These are phyloP conservation scores for Lathronympha strigana DNA, from an alignment of 2,888 invertebrate genomes.

Conservation along the genomic window DNA sequence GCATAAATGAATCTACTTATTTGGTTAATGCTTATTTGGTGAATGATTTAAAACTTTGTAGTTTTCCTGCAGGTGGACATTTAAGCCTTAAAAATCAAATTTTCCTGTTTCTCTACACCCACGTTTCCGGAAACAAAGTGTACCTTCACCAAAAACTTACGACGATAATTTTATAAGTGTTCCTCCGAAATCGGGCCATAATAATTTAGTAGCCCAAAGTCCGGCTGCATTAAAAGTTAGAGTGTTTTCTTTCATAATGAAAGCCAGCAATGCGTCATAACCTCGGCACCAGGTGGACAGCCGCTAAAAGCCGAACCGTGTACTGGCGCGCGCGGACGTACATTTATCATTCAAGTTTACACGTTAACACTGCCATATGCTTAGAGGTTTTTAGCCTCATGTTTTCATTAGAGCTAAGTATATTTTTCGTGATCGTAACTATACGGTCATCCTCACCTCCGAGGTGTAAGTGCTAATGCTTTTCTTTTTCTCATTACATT, in stretches of 20 bases:
- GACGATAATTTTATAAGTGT: slow-evolving; percentile 18
- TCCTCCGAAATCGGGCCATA: slow-evolving; percentile 21
- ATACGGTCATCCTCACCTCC: not conserved
- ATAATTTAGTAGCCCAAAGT: slow-evolving; percentile 34
- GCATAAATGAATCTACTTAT: not conserved
- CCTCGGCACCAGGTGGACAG: slow-evolving; percentile 38
- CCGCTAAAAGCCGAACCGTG: slow-evolving; percentile 41
- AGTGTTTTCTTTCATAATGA: slow-evolving; percentile 40
- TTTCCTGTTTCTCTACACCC: not conserved
- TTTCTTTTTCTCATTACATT: slow-evolving; percentile 1
- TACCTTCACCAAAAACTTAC: not conserved
- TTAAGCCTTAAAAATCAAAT: not conserved
- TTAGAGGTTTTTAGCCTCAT: slow-evolving; percentile 38
- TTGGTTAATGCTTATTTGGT: not conserved
- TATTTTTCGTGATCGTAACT: slow-evolving; percentile 23
- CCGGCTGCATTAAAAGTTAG: slow-evolving; percentile 38
- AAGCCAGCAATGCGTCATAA: slow-evolving; percentile 41
- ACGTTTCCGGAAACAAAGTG: slow-evolving; percentile 7
- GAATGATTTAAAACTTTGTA: not conserved
- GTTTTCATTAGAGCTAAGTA: slow-evolving; percentile 33
- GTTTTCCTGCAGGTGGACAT: not conserved
- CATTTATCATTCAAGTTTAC: slow-evolving; percentile 42
- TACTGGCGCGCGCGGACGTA: slow-evolving; percentile 30
- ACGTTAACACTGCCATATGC: slow-evolving; percentile 36
- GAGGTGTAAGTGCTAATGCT: not conserved